Percentiles rank a stretch among this genome's conserved stretches.
Conservation (phyloP, 1,140 invertebrate species). For the Stegodyphus dumicola region DNA sequence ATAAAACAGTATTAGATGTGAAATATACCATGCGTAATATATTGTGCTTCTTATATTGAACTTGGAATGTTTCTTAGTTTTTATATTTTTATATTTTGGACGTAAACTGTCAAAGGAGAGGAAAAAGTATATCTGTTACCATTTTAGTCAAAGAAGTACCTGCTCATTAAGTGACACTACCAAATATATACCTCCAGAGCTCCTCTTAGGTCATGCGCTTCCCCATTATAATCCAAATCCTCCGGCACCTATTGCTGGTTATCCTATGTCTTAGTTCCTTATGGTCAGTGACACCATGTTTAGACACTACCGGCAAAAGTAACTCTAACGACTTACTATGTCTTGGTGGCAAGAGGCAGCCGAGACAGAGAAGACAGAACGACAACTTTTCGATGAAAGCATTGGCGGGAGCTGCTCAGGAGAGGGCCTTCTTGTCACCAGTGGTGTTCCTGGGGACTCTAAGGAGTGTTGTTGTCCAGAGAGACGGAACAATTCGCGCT, state of each 20-base stretch:
- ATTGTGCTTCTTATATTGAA: not conserved
- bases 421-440: constrained; percentile 30
- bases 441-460: constrained; percentile 43
- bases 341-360: constrained; percentile 15
- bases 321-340: constrained; percentile 12
- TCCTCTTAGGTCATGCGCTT: constrained; percentile 49
- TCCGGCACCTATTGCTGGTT: constrained; percentile 42
- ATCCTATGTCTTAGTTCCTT: constrained; percentile 40
- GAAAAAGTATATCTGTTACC: not conserved
- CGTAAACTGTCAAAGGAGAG: not conserved
- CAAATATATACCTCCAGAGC: not conserved
- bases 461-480: constrained; percentile 44
- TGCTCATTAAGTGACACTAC: not conserved
- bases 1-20: no score
- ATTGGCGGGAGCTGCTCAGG: constrained; percentile 14
- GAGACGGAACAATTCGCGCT: constrained; percentile 44
- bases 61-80: not conserved
- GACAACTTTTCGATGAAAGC: constrained; percentile 33
- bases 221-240: constrained; percentile 28
- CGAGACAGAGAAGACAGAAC: constrained; percentile 9
- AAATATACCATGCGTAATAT: not conserved
- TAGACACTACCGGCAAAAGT: not conserved
- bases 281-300: constrained; percentile 37
- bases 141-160: not conserved
- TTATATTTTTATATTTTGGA: not conserved